Percentiles rank a stretch among this genome's conserved stretches.
phyloP scores from a whole-genome alignment of 2,888 invertebrate species.

The Platycnemis pennipes region DNA sequence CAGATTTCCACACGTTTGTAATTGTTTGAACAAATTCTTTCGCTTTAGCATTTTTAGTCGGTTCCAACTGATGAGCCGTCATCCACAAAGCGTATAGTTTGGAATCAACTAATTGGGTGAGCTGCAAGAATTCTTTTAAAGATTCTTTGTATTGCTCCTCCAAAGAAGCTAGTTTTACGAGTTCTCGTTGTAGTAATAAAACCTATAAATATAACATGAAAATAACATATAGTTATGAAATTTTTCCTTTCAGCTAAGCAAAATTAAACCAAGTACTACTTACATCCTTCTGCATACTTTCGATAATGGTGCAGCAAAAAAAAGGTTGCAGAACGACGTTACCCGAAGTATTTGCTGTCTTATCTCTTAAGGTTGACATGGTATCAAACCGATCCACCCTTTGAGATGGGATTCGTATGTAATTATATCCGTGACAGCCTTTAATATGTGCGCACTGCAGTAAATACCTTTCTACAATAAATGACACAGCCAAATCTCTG shows the following conservation, averaged over 20 bases:
- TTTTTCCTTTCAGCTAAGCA: background rate
- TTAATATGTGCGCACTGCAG: too few relatives aligned
- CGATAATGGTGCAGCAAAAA: slow-evolving; percentile 33
- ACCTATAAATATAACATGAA: background rate
- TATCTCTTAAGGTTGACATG: background rate
- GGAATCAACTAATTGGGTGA: slow-evolving; percentile 55
- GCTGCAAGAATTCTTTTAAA: slow-evolving; percentile 49
- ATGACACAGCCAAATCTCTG: background rate
- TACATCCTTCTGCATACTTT: slow-evolving; percentile 52
- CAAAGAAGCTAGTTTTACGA: background rate
- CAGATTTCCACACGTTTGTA: slow-evolving; percentile 7
- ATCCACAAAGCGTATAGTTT: slow-evolving; percentile 41
- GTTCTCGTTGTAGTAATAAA: slow-evolving; percentile 20
- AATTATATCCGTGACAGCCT: too few relatives aligned
- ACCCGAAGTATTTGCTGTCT: background rate
- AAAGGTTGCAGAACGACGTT: background rate
- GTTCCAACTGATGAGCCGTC: background rate
- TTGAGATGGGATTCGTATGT: background rate
- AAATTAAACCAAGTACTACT: background rate
- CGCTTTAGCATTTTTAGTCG: slow-evolving; percentile 11
- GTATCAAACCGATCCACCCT: background rate
- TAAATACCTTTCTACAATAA: background rate
- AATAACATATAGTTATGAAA: background rate
- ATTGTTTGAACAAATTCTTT: slow-evolving; percentile 47
- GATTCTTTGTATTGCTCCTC: slow-evolving; percentile 49